These are phyloP conservation scores for Hydrochoerus hydrochaeris DNA, from an alignment of 2,113 vertebrate species.

Conservation along the genomic window DNA sequence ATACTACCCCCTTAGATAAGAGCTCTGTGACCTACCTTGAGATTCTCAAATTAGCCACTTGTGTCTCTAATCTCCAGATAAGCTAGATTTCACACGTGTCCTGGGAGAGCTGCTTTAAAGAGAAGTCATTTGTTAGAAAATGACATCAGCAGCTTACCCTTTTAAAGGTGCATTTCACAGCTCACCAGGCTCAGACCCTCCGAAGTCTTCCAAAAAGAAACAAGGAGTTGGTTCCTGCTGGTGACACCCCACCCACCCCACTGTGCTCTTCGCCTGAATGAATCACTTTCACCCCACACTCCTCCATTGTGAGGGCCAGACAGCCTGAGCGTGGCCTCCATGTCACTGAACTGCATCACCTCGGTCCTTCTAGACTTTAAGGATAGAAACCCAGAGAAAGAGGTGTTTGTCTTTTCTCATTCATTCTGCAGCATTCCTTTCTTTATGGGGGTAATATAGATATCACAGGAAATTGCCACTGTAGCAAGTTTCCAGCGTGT, in stretches of 20 bases:
- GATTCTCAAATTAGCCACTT: neutral
- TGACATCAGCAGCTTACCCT: neutral
- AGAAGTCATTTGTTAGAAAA: neutral
- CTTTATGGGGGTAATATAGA: neutral
- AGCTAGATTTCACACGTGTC: neutral
- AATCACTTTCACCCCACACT: accelerated
- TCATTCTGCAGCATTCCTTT: neutral
- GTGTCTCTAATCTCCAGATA: neutral
- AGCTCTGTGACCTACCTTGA: neutral
- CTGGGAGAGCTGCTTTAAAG: neutral
- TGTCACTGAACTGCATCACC: accelerated
- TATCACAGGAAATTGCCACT: neutral
- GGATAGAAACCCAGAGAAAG: neutral
- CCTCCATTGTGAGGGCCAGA: neutral
- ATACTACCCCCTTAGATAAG: neutral
- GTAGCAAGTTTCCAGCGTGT: neutral
- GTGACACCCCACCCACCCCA: neutral
- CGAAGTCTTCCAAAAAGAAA: neutral
- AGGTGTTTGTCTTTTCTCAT: neutral
- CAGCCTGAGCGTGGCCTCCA: accelerated
- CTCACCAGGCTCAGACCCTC: neutral
- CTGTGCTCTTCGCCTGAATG: neutral
- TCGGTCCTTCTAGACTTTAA: neutral
- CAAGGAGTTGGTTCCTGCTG: neutral
- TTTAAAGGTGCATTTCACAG: neutral